Evolutionary conservation across 2,797 vertebrate species (phyloP).

Genomic region (Hydrocynus forskahlii): DNA sequence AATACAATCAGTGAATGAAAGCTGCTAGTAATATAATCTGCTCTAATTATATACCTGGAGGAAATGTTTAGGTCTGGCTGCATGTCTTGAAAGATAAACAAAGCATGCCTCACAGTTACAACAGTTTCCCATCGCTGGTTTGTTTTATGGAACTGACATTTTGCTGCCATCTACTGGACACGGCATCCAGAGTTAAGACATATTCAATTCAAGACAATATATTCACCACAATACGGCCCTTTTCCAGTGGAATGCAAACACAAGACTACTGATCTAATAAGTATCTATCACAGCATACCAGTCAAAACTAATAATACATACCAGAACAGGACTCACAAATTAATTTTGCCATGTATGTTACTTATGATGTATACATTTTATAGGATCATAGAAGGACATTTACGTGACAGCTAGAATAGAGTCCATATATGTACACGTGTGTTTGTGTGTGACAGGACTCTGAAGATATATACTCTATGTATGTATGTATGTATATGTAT

Average conservation of each 20-base stretch:
- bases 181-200: neutral
- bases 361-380: no score
- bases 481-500: no score
- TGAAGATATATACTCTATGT: no score
- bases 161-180: conserved; percentile 70
- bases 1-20: neutral
- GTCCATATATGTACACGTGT: no score
- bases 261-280: neutral
- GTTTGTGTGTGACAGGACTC: no score
- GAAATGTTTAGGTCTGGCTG: neutral
- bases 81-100: neutral
- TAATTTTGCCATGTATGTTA: no score
- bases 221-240: neutral
- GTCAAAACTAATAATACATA: no score
- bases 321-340: no score
- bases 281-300: neutral
- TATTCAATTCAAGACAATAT: neutral
- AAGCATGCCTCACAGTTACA: neutral
- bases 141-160: neutral
- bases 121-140: neutral
- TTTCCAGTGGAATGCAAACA: neutral
- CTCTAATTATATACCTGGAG: neutral
- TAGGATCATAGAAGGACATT: neutral
- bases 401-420: neutral
- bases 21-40: neutral